phyloP scores from a whole-genome alignment of 2,113 vertebrate species.

The Carassius auratus region DNA sequence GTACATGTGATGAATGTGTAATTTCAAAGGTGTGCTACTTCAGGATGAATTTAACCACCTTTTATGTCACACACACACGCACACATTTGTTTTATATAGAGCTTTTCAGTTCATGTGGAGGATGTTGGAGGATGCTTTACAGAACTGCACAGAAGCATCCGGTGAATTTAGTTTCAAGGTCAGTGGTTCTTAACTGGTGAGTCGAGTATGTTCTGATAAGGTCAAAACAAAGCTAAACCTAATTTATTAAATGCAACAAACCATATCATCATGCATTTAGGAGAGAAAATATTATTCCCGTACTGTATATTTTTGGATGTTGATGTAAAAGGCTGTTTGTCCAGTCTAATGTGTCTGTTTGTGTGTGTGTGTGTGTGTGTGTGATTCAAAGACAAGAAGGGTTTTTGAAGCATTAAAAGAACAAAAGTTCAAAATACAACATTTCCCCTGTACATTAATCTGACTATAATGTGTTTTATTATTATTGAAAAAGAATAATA shows the following conservation, averaged over 20 bases:
- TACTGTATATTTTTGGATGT: background rate
- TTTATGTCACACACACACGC: no score
- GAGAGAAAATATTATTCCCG: background rate
- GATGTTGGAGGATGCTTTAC: background rate
- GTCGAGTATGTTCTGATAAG: background rate
- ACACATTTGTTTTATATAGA: background rate
- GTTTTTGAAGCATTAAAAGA: no score
- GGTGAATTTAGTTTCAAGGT: slow-evolving; percentile 10
- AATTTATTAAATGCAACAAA: background rate
- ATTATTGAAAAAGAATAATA: no score
- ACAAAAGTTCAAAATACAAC: no score
- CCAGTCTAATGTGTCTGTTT: background rate
- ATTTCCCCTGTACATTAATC: no score
- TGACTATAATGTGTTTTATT: no score
- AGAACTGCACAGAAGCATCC: background rate
- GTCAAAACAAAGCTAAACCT: slow-evolving; percentile 26
- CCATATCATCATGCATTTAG: background rate
- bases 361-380: no score
- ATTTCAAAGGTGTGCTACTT: background rate
- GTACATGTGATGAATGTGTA: background rate
- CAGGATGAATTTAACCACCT: background rate
- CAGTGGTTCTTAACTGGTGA: background rate
- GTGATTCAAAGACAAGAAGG: no score
- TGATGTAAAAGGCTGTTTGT: background rate
- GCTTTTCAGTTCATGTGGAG: background rate